Evolutionary conservation across 2,113 vertebrate species (phyloP), one percentile per base, ranked within the genome.

Genomic region (Sialia sialis): DNA sequence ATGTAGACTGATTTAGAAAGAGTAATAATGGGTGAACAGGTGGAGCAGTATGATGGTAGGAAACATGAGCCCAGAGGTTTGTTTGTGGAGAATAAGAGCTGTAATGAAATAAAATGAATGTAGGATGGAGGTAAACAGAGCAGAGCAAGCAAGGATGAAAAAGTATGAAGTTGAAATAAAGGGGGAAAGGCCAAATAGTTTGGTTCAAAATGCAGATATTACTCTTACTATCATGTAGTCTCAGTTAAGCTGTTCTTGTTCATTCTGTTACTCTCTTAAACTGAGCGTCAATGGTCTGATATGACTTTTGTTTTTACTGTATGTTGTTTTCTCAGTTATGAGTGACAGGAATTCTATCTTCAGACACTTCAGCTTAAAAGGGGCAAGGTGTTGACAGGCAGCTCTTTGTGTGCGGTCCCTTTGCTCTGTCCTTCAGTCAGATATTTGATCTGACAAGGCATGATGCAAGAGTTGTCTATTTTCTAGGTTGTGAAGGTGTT

Each of bases 11-110:
- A 64, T 23, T 8, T 41, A 81, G 46, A 67, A 95, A 64, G 10
- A 16, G 10, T 29, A 22, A 41, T 46, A 75, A 46, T 34, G 16
- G 9, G 16, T 58, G 20, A 70, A 74, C 4, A 69, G n/a, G 64
- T 68, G n/a, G 30, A 64, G 41, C 3, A 36, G 3, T 54, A 7
- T 48, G 5, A 38, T 27, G 11, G 32, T 19, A 75, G 51, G 29
- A 63, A 64, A 51, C 17, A 39, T 48, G 26, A 84, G 9, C 13
- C 68, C 26, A 20, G 26, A 62, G 46, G 4, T 6, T 5, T 41
- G 41, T 52, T 44, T n/a, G 4, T 14, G 9, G 6, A 2, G 3
- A 1, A 0, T 54, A 81, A 73, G 27, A 11, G 7, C 25, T 67
- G 27, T 41, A 78, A 51, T 32, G 32, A 75, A 49, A 19, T 78